Evolutionary conservation across 1,140 invertebrate species (phyloP), one percentile per base, ranked within the genome.

Genomic region (Bombus terrestris): DNA sequence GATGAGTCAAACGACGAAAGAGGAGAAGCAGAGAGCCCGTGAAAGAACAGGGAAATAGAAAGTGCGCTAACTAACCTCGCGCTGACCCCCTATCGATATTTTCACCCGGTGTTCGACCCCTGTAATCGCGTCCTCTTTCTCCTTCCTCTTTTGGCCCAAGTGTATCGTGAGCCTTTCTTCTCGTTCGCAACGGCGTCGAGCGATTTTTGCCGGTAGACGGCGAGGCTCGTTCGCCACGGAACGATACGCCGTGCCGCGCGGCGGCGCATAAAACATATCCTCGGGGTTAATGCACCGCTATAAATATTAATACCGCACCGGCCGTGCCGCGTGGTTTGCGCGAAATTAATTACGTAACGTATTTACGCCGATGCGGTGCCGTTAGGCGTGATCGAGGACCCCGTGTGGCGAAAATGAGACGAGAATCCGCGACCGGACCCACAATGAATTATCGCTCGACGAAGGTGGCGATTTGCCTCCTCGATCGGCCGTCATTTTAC

Each of bases 11-110:
- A 43, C 5, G 71, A 43, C 37, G 18, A 18, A 47, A 59, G 62
- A 68, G 28, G 5, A 59, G 25, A 66, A 53, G 47, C 35, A 59
- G 25, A 69, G 22, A 32, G 76, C 47, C 69, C 41, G 47, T 62
- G 69, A 32, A 85, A 64, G 77, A 85, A 88, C 64, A 86, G 76
- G 85, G 79, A 80, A 87, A 89, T 78, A 79, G 88, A 87, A 82
- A 90, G 88, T 75, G 83, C 75, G 86, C 89, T 91, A 90, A 90
- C 89, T 91, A 91, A 91, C 89, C 89, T 84, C 86, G 53, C 5
- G 82, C 68, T 89, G 92, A 92, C 92, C 91, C 76, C 86, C 92
- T 92, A 92, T 92, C 87, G 91, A 92, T 92, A 91, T 88, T 90
- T 87, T 85, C 86, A 88, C 75, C 80, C 75, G 79, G 80, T 81